Conservation (phyloP, 2,113 vertebrate genomes). For the Thymallus thymallus region DNA sequence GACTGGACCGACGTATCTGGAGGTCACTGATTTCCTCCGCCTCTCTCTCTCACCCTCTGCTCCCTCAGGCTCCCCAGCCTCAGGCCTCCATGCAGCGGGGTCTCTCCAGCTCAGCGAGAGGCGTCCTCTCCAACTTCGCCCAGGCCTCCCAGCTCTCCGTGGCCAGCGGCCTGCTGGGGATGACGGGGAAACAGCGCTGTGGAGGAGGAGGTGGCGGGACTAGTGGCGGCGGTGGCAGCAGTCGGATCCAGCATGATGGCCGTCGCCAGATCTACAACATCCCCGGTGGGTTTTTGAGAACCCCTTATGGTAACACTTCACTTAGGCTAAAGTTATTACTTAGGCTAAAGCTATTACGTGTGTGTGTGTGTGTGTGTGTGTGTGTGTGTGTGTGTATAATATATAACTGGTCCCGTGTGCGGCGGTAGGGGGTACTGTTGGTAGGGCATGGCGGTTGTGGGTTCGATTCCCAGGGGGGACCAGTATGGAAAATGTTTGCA, state of each 20-base stretch:
- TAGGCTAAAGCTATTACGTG: too few species aligned
- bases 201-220: conserved; percentile 30
- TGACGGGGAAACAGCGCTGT: conserved; percentile 81
- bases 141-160: conserved; percentile 95
- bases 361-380: too few species aligned
- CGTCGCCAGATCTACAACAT: conserved; percentile 79
- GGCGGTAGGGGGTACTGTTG: too few species aligned
- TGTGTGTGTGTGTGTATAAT: too few species aligned
- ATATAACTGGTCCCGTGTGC: too few species aligned
- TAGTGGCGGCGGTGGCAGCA: conserved; percentile 46
- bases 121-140: conserved; percentile 94
- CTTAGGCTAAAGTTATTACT: too few species aligned
- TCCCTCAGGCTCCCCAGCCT: conserved; percentile 83
- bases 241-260: conserved; percentile 72
- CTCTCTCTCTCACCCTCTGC: neutral
- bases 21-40: neutral
- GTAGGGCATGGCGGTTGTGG: too few species aligned
- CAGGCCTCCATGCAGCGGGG: conserved; percentile 89
- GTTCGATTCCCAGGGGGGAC: too few species aligned
- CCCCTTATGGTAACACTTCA: too few species aligned
- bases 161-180: conserved; percentile 89
- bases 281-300: conserved; percentile 63
- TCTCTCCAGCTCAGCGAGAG: conserved; percentile 88
- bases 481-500: too few species aligned
- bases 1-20: too few species aligned